These are phyloP conservation scores for Phrynocephalus vlangalii DNA, from an alignment of 2,797 vertebrate species.

Conservation along the genomic window DNA sequence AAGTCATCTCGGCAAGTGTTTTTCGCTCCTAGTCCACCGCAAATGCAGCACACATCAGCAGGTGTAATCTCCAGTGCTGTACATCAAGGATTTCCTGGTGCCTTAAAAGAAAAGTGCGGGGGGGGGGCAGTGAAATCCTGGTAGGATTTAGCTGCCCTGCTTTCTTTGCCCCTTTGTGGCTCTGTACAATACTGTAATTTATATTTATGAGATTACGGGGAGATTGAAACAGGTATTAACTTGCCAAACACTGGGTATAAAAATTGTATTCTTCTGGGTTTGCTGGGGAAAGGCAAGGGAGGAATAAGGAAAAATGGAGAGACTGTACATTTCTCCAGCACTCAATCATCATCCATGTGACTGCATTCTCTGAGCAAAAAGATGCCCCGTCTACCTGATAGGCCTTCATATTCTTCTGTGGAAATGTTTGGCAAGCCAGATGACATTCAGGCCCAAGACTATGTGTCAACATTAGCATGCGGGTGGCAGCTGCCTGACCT, in stretches of 20 bases:
- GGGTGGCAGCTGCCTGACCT: not conserved
- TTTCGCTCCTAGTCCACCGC: not conserved
- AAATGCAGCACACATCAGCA: constrained; percentile 7
- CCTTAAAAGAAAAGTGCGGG: constrained; percentile 3
- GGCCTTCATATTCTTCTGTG: not conserved
- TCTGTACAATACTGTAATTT: constrained; percentile 59
- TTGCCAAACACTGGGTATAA: constrained; percentile 12
- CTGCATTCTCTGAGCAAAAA: constrained; percentile 4
- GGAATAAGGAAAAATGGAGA: constrained; percentile 17
- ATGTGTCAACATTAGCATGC: not conserved
- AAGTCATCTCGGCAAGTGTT: not conserved
- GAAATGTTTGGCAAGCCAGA: not conserved
- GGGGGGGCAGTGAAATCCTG: constrained; percentile 24
- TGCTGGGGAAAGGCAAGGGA: constrained; percentile 14
- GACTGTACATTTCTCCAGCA: not conserved
- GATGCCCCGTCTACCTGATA: not conserved
- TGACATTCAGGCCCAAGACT: not conserved
- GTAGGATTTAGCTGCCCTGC: constrained; percentile 41
- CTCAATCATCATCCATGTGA: not conserved
- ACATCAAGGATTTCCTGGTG: constrained; percentile 20
- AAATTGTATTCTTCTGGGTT: constrained; percentile 18
- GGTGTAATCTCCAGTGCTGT: constrained; percentile 35
- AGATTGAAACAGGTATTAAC: constrained; percentile 51
- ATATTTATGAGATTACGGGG: constrained; percentile 68
- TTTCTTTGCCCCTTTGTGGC: constrained; percentile 54